phyloP scores from a whole-genome alignment of 2,113 vertebrate genomes.

The Equus przewalskii region DNA sequence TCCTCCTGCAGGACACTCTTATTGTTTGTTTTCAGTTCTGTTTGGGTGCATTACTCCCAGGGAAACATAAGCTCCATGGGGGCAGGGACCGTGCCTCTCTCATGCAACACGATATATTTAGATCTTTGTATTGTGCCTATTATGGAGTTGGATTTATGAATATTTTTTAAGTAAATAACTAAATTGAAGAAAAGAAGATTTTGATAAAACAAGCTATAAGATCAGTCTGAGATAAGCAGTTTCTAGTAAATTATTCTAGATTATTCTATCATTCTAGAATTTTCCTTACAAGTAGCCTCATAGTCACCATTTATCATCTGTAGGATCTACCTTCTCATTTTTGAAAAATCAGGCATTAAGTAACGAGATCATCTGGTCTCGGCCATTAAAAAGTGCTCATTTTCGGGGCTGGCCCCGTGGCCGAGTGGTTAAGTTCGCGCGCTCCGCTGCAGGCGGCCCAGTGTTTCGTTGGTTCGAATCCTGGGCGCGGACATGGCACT shows the following conservation, averaged over 20 bases:
- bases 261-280: neutral
- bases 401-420: too few species aligned
- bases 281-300: constrained; percentile 17
- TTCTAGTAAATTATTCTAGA: neutral
- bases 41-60: neutral
- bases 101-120: neutral
- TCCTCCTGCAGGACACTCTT: neutral
- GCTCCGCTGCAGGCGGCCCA: too few species aligned
- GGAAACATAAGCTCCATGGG: neutral
- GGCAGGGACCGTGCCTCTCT: neutral
- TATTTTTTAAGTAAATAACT: neutral
- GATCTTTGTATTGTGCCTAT: neutral
- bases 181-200: neutral
- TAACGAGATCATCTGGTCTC: neutral
- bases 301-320: neutral
- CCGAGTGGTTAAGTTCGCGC: too few species aligned
- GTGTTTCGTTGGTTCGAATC: too few species aligned
- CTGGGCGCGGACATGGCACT: too few species aligned
- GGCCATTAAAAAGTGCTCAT: neutral
- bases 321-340: constrained; percentile 3
- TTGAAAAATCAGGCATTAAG: neutral
- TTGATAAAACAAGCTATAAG: neutral
- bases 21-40: neutral
- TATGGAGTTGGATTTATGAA: neutral
- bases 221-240: neutral